These are phyloP conservation scores for Mnemiopsis leidyi DNA, from an alignment of 37 sponge, comb jelly and placozoan species.

Conservation along the genomic window DNA sequence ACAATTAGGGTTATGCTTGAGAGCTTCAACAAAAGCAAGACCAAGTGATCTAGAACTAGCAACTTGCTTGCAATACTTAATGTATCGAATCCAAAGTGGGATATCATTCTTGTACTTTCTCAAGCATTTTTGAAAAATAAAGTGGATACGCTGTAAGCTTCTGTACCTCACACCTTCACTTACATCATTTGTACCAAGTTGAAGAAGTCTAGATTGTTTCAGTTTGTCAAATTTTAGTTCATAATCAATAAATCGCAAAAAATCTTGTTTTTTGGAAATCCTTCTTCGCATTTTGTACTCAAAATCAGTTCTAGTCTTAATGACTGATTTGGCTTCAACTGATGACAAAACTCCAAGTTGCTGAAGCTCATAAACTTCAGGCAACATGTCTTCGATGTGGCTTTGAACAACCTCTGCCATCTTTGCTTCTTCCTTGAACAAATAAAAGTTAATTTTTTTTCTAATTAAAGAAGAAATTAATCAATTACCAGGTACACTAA, in stretches of 20 bases:
- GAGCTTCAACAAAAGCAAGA: conserved; percentile 27
- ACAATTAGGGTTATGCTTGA: conserved; percentile 51
- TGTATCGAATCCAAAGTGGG: conserved; percentile 35
- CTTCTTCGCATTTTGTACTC: conserved; percentile 40
- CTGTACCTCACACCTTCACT: conserved; percentile 40
- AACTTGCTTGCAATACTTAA: conserved; percentile 40
- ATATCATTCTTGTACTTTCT: conserved; percentile 32
- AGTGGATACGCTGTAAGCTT: conserved; percentile 44
- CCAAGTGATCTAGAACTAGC: conserved; percentile 4
- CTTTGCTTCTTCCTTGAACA: neutral
- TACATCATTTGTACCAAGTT: neutral
- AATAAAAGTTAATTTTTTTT: too few relatives aligned
- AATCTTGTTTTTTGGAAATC: conserved; percentile 50
- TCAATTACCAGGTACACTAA: too few relatives aligned
- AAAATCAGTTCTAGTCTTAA: conserved; percentile 14
- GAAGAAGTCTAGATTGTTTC: neutral
- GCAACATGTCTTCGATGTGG: conserved; percentile 33
- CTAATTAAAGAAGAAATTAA: too few relatives aligned
- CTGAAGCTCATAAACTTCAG: conserved; percentile 59
- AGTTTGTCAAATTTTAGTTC: conserved; percentile 44
- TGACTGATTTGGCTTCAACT: conserved; percentile 50
- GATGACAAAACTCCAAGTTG: conserved; percentile 49
- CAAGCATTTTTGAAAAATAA: conserved; percentile 52
- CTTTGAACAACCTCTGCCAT: conserved; percentile 65
- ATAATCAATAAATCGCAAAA: conserved; percentile 39